A percentile compares a stretch with the other conserved stretches of the same genome.
These are phyloP conservation scores for Metopolophium dirhodum DNA, from an alignment of 1,140 invertebrate species.

Conservation along the genomic window DNA sequence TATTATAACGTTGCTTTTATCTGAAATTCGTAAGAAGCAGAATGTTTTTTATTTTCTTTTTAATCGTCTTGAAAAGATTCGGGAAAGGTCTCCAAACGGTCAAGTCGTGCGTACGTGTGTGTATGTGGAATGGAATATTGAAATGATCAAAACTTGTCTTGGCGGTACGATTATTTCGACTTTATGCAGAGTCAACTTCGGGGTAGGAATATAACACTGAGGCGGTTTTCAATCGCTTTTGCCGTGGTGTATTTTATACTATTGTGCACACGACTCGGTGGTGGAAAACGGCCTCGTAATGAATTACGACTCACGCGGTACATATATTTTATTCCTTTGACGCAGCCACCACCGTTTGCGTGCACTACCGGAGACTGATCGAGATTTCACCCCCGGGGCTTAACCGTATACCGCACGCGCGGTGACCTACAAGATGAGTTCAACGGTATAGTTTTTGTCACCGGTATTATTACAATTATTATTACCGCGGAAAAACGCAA, in stretches of 20 bases:
- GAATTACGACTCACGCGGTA: neutral
- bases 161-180: neutral
- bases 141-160: neutral
- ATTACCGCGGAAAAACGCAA: neutral
- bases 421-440: neutral
- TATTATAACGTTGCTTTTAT: neutral
- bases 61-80: neutral
- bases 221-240: neutral
- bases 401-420: neutral
- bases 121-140: neutral
- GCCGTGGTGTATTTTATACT: neutral
- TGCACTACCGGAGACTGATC: neutral
- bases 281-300: neutral
- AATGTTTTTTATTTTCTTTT: neutral
- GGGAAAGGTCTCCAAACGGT: neutral
- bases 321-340: neutral
- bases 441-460: neutral
- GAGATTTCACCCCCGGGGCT: neutral
- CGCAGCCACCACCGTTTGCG: neutral
- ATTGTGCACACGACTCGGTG: neutral
- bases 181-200: neutral
- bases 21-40: neutral
- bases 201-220: neutral
- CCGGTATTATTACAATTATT: neutral
- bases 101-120: neutral